Evolutionary conservation across 1,140 invertebrate species (phyloP).

Genomic region (Phymorhynchus buccinoides): DNA sequence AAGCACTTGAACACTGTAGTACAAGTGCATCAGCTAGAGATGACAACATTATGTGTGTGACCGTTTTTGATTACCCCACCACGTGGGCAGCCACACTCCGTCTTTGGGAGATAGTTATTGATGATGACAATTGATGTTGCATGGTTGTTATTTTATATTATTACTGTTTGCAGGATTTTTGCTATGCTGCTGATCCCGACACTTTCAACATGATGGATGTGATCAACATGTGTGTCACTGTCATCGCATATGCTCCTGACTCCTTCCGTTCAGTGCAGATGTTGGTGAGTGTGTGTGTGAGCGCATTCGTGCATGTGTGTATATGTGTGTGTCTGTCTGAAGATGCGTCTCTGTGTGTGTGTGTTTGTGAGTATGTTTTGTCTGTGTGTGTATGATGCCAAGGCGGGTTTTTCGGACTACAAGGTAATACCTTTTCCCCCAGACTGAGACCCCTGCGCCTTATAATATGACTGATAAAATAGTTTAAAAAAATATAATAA

Average conservation of each 20-base stretch:
- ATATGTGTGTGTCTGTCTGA: not conserved
- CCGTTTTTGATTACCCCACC: too few relatives aligned
- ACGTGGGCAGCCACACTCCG: too few relatives aligned
- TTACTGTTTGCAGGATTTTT: conserved; percentile 70
- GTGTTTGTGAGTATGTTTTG: not conserved
- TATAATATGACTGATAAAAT: too few relatives aligned
- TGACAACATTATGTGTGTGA: too few relatives aligned
- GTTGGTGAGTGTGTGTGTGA: conserved; percentile 77
- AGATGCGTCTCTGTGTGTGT: not conserved
- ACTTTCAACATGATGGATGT: conserved; percentile 71
- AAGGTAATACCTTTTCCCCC: too few relatives aligned
- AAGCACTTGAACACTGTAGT: too few relatives aligned
- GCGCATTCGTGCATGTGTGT: not conserved
- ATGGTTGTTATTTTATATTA: not conserved
- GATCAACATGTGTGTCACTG: conserved; percentile 84
- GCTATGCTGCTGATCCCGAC: conserved; percentile 73
- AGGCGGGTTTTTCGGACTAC: too few relatives aligned
- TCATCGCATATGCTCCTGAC: conserved; percentile 97
- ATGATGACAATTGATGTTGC: too few relatives aligned
- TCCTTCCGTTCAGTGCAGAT: conserved; percentile 97
- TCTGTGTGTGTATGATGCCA: not conserved
- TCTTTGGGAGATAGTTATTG: too few relatives aligned
- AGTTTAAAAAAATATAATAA: too few relatives aligned
- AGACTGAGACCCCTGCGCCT: too few relatives aligned
- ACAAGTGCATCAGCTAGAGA: too few relatives aligned